Conservation (phyloP, 92 coral and sea anemone genomes). For the Phenganax subtilis region DNA sequence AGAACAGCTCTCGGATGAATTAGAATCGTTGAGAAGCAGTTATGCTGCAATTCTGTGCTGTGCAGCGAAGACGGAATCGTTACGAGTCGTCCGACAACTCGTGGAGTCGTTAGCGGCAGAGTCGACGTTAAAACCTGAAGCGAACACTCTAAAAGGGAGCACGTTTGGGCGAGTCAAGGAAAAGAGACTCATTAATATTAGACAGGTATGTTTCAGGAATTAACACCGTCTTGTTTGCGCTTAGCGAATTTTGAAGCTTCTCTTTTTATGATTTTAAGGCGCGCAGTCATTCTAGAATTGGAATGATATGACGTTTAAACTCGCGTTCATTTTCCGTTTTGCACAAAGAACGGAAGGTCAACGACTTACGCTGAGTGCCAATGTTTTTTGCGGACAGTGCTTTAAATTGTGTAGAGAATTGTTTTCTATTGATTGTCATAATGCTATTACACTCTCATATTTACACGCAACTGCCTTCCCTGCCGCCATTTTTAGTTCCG, state of each 20-base stretch:
- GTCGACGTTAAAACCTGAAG: slow-evolving; percentile 10
- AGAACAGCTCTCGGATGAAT: slow-evolving; percentile 67
- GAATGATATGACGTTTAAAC: no score
- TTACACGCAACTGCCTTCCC: no score
- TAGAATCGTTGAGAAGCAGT: slow-evolving; percentile 56
- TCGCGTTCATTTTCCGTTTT: no score
- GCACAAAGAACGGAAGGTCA: no score
- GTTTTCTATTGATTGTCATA: no score
- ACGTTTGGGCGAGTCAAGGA: slow-evolving; percentile 30
- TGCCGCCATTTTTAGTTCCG: no score
- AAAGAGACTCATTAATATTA: slow-evolving; percentile 18
- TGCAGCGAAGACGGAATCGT: slow-evolving; percentile 33
- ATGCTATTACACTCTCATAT: no score
- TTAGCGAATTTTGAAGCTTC: not conserved
- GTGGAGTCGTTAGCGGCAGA: not conserved
- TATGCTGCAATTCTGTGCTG: slow-evolving; percentile 59
- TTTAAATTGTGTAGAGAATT: no score
- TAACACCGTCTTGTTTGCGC: not conserved
- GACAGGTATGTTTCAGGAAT: slow-evolving; percentile 21
- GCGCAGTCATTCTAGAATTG: no score
- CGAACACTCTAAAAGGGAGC: slow-evolving; percentile 4
- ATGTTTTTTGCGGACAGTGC: no score
- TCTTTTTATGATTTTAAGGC: not conserved
- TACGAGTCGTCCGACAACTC: not conserved
- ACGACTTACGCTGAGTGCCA: no score